Evolutionary conservation across 2,113 vertebrate genomes (phyloP).

Genomic region (Halichoeres trimaculatus): DNA sequence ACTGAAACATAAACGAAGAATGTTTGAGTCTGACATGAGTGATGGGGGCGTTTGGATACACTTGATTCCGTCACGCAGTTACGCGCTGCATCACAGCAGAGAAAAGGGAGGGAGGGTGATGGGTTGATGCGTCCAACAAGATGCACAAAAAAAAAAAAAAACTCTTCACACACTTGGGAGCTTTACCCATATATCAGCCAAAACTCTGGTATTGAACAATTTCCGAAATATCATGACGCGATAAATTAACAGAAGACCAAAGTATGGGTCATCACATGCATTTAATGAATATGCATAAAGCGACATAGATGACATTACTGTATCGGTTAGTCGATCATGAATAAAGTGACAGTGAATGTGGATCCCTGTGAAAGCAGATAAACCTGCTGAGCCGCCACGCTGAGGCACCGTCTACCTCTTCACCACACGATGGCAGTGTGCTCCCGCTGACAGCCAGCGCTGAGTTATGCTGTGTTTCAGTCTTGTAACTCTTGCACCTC

Average conservation of each 20-base stretch:
- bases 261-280: not conserved
- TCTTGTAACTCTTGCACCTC: not conserved
- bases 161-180: not conserved
- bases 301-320: not conserved
- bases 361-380: not conserved
- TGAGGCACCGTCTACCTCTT: not conserved
- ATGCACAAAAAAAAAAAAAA: not conserved
- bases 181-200: not conserved
- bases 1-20: conserved; percentile 16
- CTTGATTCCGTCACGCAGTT: conserved; percentile 42
- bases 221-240: not conserved
- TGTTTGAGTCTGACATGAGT: conserved; percentile 12
- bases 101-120: not conserved
- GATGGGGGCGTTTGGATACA: conserved; percentile 34
- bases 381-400: not conserved
- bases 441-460: not conserved
- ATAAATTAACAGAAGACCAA: not conserved
- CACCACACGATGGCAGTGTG: conserved; percentile 53
- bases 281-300: not conserved
- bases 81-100: conserved; percentile 42
- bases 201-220: not conserved
- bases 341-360: not conserved
- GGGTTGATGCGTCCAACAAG: conserved; percentile 11
- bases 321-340: not conserved
- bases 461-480: not conserved